phyloP scores from a whole-genome alignment of 2,797 vertebrate genomes.

The Anabacerthia variegaticeps region DNA sequence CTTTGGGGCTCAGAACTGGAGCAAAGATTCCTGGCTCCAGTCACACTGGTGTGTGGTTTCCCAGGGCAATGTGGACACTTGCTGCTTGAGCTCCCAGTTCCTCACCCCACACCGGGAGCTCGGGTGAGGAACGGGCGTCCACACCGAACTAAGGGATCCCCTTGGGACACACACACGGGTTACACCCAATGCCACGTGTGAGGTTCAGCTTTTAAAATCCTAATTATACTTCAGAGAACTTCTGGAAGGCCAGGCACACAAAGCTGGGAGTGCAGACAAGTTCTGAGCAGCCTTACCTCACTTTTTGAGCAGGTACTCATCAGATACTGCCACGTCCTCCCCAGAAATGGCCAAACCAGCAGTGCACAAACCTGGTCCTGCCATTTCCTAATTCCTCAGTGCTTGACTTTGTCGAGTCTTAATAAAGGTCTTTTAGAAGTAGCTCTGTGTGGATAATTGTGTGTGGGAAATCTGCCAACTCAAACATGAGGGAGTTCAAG shows the following conservation, averaged over 20 bases:
- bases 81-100: neutral
- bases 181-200: rapidly evolving
- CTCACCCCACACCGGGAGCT: rapidly evolving
- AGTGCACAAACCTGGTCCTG: neutral
- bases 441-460: conserved; percentile 21
- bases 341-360: neutral
- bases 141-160: rapidly evolving
- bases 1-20: neutral
- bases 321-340: neutral
- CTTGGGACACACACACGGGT: rapidly evolving
- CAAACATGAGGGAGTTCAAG: conserved; percentile 58
- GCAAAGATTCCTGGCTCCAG: neutral
- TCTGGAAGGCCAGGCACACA: neutral
- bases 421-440: conserved; percentile 13
- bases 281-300: neutral
- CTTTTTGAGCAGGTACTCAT: neutral
- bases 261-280: neutral
- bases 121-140: rapidly evolving
- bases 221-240: neutral
- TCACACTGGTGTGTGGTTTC: neutral
- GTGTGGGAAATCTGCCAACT: conserved; percentile 35
- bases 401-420: neutral
- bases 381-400: neutral
- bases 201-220: neutral
- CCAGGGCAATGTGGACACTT: neutral